phyloP scores from a whole-genome alignment of 2,797 vertebrate species.

The Sebastes jordani region DNA sequence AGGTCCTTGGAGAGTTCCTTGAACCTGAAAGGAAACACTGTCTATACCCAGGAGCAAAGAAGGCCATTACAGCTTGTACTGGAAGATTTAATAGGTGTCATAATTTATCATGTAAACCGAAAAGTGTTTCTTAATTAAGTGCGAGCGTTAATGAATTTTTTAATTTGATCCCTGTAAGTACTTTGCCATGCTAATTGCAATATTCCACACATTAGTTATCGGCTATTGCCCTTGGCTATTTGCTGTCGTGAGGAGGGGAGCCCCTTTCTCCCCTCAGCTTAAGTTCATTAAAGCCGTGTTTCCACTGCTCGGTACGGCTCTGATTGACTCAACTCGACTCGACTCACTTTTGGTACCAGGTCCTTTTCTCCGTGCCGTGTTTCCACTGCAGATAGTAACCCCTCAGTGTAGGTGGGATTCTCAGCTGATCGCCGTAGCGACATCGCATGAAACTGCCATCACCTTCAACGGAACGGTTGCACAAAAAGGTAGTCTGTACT shows the following conservation, averaged over 20 bases:
- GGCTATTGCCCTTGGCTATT: slow-evolving; percentile 99
- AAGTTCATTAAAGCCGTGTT: slow-evolving; percentile 86
- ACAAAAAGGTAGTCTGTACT: too few relatives aligned
- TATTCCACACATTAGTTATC: slow-evolving; percentile 99
- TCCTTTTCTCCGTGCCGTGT: not conserved
- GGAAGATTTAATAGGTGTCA: slow-evolving; percentile 99
- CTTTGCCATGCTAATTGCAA: slow-evolving; percentile 99
- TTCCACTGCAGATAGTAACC: not conserved
- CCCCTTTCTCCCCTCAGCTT: slow-evolving; percentile 82
- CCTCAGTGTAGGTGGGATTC: not conserved
- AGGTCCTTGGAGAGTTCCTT: slow-evolving; percentile 86
- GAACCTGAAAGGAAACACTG: slow-evolving; percentile 89
- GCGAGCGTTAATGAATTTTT: slow-evolving; percentile 99
- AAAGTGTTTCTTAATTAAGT: slow-evolving; percentile 99
- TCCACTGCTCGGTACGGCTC: too few relatives aligned
- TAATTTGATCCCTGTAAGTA: slow-evolving; percentile 99
- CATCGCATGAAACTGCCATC: too few relatives aligned
- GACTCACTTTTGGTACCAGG: too few relatives aligned
- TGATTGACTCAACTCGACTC: too few relatives aligned
- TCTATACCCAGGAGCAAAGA: slow-evolving; percentile 92
- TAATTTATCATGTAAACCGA: slow-evolving; percentile 99
- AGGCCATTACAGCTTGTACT: slow-evolving; percentile 93
- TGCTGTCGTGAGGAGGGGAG: slow-evolving; percentile 89
- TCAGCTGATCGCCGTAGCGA: not conserved
- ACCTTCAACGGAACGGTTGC: too few relatives aligned